phyloP scores from a whole-genome alignment of 2,113 vertebrate genomes.

The Steatornis caripensis region DNA sequence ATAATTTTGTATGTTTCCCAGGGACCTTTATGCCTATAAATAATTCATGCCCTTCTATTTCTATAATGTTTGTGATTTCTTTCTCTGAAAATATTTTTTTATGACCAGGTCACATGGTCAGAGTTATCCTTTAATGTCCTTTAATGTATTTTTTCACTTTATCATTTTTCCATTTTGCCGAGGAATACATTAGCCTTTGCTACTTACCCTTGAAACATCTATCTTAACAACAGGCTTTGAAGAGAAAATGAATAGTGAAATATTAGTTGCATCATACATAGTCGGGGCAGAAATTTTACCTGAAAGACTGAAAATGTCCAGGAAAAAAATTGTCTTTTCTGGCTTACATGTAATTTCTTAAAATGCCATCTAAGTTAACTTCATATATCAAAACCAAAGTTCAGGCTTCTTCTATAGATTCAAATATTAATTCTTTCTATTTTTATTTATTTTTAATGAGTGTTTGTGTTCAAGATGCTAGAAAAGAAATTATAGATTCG shows the following conservation, averaged over 20 bases:
- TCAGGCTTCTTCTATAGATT: neutral
- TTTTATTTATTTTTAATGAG: neutral
- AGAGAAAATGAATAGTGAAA: slow-evolving; percentile 34
- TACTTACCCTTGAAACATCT: slow-evolving; percentile 52
- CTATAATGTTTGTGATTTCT: slow-evolving; percentile 49
- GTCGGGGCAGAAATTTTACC: neutral
- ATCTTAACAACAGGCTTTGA: slow-evolving; percentile 39
- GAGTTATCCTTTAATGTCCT: slow-evolving; percentile 64
- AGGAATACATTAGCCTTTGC: slow-evolving; percentile 73
- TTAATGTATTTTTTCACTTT: slow-evolving; percentile 64
- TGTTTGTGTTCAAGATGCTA: neutral
- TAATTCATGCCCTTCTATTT: slow-evolving; percentile 68
- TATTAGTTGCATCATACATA: neutral
- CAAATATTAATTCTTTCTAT: neutral
- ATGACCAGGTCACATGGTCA: slow-evolving; percentile 59
- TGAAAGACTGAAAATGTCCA: neutral
- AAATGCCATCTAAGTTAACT: neutral
- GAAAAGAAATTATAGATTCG: neutral
- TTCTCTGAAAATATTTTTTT: slow-evolving; percentile 59
- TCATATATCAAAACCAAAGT: neutral
- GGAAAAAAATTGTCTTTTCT: neutral
- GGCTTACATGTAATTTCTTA: neutral
- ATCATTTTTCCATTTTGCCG: slow-evolving; percentile 70
- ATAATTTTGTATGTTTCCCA: slow-evolving; percentile 57
- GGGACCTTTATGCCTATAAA: slow-evolving; percentile 51